Evolutionary conservation across 2,113 vertebrate species (phyloP).

Genomic region (Amblyopsis rosae): DNA sequence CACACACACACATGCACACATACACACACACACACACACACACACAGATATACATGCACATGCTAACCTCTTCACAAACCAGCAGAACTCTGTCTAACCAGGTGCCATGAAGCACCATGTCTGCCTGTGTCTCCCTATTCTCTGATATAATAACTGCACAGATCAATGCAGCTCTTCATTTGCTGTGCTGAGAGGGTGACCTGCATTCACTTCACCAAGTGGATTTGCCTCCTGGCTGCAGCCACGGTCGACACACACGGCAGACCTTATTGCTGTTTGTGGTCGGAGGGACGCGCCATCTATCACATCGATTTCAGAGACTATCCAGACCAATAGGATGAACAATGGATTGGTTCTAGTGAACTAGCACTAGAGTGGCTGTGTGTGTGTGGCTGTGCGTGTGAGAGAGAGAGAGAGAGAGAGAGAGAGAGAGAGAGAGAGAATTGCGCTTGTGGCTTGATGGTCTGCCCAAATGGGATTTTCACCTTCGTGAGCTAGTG

Average conservation of each 20-base stretch:
- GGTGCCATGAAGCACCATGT: not conserved
- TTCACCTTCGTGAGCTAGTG: slow-evolving; percentile 38
- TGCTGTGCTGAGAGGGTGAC: slow-evolving; percentile 10
- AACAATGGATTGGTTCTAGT: slow-evolving; percentile 7
- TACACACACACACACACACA: slow-evolving; percentile 1
- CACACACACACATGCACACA: slow-evolving; percentile 7
- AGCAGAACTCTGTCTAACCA: not conserved
- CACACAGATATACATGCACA: not conserved
- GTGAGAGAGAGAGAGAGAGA: slow-evolving; percentile 1
- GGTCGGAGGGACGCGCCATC: slow-evolving; percentile 9
- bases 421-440: slow-evolving; percentile 14
- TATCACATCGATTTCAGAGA: slow-evolving; percentile 18
- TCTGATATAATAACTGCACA: slow-evolving; percentile 12
- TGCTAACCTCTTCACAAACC: not conserved
- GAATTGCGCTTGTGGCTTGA: slow-evolving; percentile 23
- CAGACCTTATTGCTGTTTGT: slow-evolving; percentile 14
- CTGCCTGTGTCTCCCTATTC: not conserved
- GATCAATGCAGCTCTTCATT: slow-evolving; percentile 31
- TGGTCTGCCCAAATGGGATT: slow-evolving; percentile 50
- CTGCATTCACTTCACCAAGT: slow-evolving; percentile 33
- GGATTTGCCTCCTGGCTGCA: slow-evolving; percentile 27
- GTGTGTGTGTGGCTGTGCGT: not conserved
- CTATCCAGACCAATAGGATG: slow-evolving; percentile 15
- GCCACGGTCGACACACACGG: not conserved
- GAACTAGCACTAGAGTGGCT: not conserved